Percentiles rank a stretch among this genome's conserved stretches.
Evolutionary conservation across 2,888 invertebrate species (phyloP).

Genomic region (Caenorhabditis panamensis): DNA sequence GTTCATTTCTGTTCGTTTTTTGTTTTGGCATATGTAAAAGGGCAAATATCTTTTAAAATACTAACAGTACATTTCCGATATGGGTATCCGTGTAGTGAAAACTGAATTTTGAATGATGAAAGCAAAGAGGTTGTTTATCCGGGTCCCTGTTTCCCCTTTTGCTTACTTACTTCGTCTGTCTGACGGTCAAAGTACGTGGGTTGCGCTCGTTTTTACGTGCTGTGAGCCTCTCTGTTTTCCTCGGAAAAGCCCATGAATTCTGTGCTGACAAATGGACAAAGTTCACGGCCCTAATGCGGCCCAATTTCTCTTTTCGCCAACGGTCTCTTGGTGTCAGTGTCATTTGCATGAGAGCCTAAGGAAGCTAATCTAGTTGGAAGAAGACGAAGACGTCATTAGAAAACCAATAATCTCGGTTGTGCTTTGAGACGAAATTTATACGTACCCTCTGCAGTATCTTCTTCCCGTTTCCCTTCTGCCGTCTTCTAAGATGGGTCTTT

Average conservation of each 20-base stretch:
- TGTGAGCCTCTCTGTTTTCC: slow-evolving; percentile 19
- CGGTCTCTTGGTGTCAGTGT: slow-evolving; percentile 9
- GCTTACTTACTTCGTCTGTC: slow-evolving; percentile 12
- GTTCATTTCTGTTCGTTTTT: background rate
- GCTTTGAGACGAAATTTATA: background rate
- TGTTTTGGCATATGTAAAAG: background rate
- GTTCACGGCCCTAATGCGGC: background rate
- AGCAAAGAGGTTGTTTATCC: slow-evolving; percentile 28
- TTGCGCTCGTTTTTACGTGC: slow-evolving; percentile 39
- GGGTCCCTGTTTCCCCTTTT: slow-evolving; percentile 7
- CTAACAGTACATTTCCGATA: background rate
- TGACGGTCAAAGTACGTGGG: slow-evolving; percentile 43
- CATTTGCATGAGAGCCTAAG: slow-evolving; percentile 7
- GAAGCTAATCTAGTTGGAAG: slow-evolving; percentile 26
- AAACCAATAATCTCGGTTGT: slow-evolving; percentile 21
- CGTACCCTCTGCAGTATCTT: background rate
- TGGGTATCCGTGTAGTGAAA: background rate
- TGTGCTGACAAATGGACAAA: slow-evolving; percentile 17
- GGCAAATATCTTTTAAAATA: background rate
- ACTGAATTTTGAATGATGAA: slow-evolving; percentile 3
- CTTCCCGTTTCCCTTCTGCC: too few species aligned
- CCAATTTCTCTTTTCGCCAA: background rate
- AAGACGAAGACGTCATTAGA: slow-evolving; percentile 12
- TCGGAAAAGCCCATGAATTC: slow-evolving; percentile 3
- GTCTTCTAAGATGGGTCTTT: slow-evolving; percentile 8